Base-by-base conservation (phyloP, 64 coral and sea anemone genomes). In the Astreopora myriophthalma region DNA sequence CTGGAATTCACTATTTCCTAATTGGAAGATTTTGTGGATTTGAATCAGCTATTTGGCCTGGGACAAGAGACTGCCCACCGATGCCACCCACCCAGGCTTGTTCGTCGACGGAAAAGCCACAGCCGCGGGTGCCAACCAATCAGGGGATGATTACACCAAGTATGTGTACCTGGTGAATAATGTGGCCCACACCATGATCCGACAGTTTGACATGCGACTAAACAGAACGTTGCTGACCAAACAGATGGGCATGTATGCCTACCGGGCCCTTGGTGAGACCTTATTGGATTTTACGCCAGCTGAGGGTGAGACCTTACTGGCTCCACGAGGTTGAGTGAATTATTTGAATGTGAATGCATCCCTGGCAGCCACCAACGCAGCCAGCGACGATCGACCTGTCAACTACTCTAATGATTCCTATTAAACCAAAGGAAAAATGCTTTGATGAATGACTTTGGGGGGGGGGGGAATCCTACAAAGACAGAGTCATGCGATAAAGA, bases 211-310 rank as follows among this genome's bases (percentile, higher is more conserved):
- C 51, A 25, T 34, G 13, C 73, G 77, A 13, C 77, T 76, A 39
- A 89, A 78, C 39, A 73, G 73, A 0, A 73, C 55, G 7, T 49
- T 89, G 19, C 63, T 89, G 52, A 89, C 20, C 23, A 24, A 73
- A 22, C 87, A 89, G 51, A 77, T 12, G 10, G 87, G 76, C 33
- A 78, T 3, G 20, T 89, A 89, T 20, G 34, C 73, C 12, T 89
- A 79, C 87, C 34, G 37, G 25, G 23, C 31, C 23, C 77, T 8
- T 34, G 13, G 76, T 14, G 34, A 64, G 17, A 79, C 73, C 57
- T 1, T 89, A 2, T 20, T 89, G 9, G 77, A 48, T 20, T 78
- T 78, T 52, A 79, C 7, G 3, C 20, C 1, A 0, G 8, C 14
- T 9, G 87, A 89, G 64, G 73, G 11, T 0, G 32, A 89, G 52